Conservation (phyloP, 2,113 vertebrate genomes). For the Microcebus murinus region DNA sequence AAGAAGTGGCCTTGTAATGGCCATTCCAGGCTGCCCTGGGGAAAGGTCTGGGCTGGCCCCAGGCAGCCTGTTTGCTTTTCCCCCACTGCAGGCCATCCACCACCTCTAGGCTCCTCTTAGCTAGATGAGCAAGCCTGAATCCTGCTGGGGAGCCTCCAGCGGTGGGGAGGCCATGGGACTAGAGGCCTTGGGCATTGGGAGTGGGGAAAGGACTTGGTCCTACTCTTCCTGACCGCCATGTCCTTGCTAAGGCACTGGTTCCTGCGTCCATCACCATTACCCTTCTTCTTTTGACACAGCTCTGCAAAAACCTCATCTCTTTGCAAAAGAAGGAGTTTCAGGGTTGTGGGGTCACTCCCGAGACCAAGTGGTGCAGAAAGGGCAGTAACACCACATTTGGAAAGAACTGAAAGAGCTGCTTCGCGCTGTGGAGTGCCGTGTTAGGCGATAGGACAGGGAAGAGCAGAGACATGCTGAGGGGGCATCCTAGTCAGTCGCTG, state of each 20-base stretch:
- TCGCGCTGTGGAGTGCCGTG: not conserved
- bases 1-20: slow-evolving; percentile 91
- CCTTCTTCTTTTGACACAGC: slow-evolving; percentile 16
- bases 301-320: slow-evolving; percentile 20
- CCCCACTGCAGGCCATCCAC: not conserved
- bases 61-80: slow-evolving; percentile 54
- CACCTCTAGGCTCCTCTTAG: not conserved
- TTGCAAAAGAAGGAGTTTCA: not conserved
- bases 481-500: not conserved
- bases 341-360: slow-evolving; percentile 33
- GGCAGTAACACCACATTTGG: not conserved
- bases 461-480: not conserved
- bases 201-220: not conserved
- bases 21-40: slow-evolving; percentile 87
- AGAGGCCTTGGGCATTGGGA: not conserved
- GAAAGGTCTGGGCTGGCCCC: slow-evolving; percentile 57
- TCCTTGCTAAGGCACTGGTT: not conserved
- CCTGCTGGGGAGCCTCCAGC: not conserved
- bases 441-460: not conserved
- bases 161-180: not conserved
- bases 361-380: slow-evolving; percentile 38
- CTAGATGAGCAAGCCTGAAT: not conserved
- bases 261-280: not conserved
- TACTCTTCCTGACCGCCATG: not conserved
- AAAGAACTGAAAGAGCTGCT: slow-evolving; percentile 13